Evolutionary conservation across 2,113 vertebrate species (phyloP), one percentile per base, ranked within the genome.

Genomic region (Mormyrus iriodes): DNA sequence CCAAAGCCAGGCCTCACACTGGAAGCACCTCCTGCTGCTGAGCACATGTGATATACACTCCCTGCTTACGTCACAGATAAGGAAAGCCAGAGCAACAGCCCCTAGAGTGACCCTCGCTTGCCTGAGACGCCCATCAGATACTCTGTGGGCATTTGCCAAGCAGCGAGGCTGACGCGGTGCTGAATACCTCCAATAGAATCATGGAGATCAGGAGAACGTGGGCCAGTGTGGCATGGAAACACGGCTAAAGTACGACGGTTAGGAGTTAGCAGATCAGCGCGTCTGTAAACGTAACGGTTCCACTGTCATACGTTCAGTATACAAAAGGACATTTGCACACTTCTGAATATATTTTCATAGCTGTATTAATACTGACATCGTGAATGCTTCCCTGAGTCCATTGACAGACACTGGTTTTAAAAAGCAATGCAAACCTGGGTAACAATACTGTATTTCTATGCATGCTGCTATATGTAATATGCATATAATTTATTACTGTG

Each of bases 381-480:
- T 89, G 88, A 93, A 91, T 76, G 89, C 85, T 89, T 89, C 92
- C 87, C 90, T 79, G 88, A 61, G 87, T 39, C 89, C 90, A 89
- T 87, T 52, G 39, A 89, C 90, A 89, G 84, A 90, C 89, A 91
- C 90, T 89, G 79, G 76, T 88, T 89, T 88, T 91, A 91, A 12
- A 91, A 39, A 89, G 92, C 76, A 58, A 91, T 90, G 91, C 87
- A 90, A 93, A 92, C 89, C 31, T 84, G 31, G 31, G 24, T 89
- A 46, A 84, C 42, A 44, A 46, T 89, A 89, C 53, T 91, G 90
- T 90, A n/a, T 89, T 90, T 90, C 91, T 84, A 91, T 88, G 89
- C 93, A 94, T 95, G 94, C 94, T 93, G 94, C 91, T 90, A 90
- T 92, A 51, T 88, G 88, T 42, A 12, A 27, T 58, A 82, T 83